Conservation (phyloP, 2,888 invertebrate species). For the Odontomyia ornata region DNA sequence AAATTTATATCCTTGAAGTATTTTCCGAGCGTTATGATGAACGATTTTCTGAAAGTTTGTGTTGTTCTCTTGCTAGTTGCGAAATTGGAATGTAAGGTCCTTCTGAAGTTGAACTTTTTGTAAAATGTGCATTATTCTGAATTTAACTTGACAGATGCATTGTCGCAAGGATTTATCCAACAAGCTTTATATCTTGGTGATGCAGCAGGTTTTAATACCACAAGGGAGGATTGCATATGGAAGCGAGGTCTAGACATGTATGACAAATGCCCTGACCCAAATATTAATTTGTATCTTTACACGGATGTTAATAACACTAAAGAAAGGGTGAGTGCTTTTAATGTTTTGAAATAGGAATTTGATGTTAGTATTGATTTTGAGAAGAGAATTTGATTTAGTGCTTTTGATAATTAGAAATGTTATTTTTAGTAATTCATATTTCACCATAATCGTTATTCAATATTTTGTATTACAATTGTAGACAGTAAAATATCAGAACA, state of each 20-base stretch:
- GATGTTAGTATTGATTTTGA: too few relatives aligned
- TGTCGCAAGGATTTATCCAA: conserved; percentile 53
- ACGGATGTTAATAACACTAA: conserved; percentile 67
- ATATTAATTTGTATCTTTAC: conserved; percentile 73
- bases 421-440: too few relatives aligned
- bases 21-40: background rate
- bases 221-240: conserved; percentile 76
- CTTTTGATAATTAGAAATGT: too few relatives aligned
- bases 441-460: too few relatives aligned
- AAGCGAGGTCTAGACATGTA: conserved; percentile 69
- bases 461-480: too few relatives aligned
- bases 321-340: conserved; percentile 60
- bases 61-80: background rate
- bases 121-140: background rate
- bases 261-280: conserved; percentile 77
- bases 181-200: conserved; percentile 72
- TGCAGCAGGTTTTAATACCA: conserved; percentile 68
- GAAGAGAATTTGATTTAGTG: too few relatives aligned
- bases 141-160: conserved; percentile 33
- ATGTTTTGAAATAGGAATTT: too few relatives aligned
- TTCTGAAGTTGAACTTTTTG: background rate
- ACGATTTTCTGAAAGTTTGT: background rate
- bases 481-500: too few relatives aligned
- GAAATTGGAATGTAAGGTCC: conserved; percentile 45
- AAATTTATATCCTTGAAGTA: background rate